Base-by-base conservation (phyloP, 2,888 invertebrate species). In the Lycaena phlaeas region DNA sequence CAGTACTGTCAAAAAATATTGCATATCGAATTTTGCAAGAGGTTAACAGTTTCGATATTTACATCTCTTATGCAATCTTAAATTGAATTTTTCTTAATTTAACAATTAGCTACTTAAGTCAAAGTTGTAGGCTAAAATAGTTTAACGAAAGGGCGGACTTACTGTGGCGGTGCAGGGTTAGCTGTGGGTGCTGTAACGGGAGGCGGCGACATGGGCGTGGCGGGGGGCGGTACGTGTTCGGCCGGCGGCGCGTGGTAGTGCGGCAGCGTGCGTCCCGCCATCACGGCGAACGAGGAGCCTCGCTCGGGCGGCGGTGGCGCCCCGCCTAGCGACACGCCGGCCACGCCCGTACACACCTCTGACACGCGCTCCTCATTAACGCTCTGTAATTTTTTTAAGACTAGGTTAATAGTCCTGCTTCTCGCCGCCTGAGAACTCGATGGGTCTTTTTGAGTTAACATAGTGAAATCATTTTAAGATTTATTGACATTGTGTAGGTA, bases 201-300 rank as follows among this genome's bases (percentile, higher is more conserved):
- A 86, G 58, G 90, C 93, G 38, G 93, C 91, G 43, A 9, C 17
- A 29, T 27, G 59, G 25, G 42, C 10, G 63, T 41, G 52, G 48
- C 27, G 44, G 47, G 30, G 46, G 56, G 56, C 87, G 58, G 90
- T 92, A 44, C 57, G 53, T 7, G 50, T 14, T 42, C 38, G 30
- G 36, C 45, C 38, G 27, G 49, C 29, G 51, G 42, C 27, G 61
- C 50, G 57, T 31, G 40, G 50, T 49, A 59, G 64, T 39, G 54
- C 28, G 56, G 56, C 72, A 57, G 72, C 79, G 63, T 72, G 77
- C 81, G 64, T 72, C 61, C 61, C 57, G 92, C 92, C 93, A 95
- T 94, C 17, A 93, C 89, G 2, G 93, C 89, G 70, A 94, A 96
- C 28, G 95, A 95, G 15, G 95, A 95, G 43, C 94, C 94, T 47